Conservation (phyloP, 30 jellyfish, hydroid and myxozoan species). For the Haliclystus octoradiatus region DNA sequence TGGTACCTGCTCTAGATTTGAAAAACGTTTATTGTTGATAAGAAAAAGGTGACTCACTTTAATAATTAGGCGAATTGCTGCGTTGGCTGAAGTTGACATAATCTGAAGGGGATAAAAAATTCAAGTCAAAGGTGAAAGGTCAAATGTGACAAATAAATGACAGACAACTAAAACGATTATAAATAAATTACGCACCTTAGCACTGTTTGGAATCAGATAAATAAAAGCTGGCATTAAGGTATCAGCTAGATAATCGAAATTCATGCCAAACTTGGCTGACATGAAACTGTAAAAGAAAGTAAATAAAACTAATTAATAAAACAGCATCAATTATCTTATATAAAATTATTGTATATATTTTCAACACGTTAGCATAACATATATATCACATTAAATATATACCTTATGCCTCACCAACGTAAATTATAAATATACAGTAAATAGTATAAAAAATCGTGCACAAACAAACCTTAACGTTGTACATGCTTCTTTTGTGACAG, state of each 20-base stretch:
- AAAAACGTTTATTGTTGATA: background rate
- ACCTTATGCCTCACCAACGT: background rate
- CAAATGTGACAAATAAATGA: no score
- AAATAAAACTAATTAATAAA: background rate
- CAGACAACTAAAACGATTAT: no score
- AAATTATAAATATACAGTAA: no score
- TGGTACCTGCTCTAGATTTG: background rate
- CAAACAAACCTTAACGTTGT: conserved; percentile 58
- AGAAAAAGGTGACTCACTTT: conserved; percentile 24
- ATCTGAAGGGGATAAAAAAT: conserved; percentile 19
- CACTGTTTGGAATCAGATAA: conserved; percentile 63
- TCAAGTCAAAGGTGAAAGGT: background rate
- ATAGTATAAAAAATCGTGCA: background rate
- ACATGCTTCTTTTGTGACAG: conserved; percentile 66
- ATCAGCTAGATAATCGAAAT: conserved; percentile 81
- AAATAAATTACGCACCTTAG: no score
- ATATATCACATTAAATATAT: no score
- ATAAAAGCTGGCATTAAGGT: conserved; percentile 54
- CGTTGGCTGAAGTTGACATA: conserved; percentile 86
- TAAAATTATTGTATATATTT: background rate
- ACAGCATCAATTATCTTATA: background rate
- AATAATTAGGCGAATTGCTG: conserved; percentile 60
- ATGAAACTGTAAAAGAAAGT: conserved; percentile 37
- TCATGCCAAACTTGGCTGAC: conserved; percentile 49
- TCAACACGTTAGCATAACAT: no score